Conservation (phyloP, 2,113 vertebrate species). For the Plotosus lineatus region DNA sequence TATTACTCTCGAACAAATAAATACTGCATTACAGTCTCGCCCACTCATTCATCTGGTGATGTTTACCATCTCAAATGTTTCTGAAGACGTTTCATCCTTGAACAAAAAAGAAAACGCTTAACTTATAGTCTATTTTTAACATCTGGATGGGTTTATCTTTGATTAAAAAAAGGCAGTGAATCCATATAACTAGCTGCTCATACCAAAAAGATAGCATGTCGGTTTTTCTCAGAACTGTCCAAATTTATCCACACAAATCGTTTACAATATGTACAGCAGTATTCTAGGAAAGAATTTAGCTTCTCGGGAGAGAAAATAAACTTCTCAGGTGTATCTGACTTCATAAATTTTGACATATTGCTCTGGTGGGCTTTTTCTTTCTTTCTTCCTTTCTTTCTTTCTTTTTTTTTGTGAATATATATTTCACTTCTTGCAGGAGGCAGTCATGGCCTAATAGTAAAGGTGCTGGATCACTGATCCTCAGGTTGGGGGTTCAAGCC, state of each 20-base stretch:
- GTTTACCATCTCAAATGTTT: not conserved
- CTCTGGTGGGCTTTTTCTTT: constrained; percentile 1
- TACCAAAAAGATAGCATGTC: not conserved
- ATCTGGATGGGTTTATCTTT: constrained; percentile 35
- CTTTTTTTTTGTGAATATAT: too few relatives aligned
- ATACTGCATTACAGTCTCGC: not conserved
- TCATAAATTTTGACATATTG: not conserved
- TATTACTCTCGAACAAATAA: not conserved
- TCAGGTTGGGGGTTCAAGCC: too few relatives aligned
- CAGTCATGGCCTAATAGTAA: too few relatives aligned
- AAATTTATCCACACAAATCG: not conserved
- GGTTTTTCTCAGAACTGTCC: constrained; percentile 5
- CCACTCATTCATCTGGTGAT: not conserved
- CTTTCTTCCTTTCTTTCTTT: too few relatives aligned
- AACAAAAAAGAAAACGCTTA: too few relatives aligned
- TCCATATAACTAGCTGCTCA: not conserved
- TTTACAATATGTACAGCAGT: not conserved
- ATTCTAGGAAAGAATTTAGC: not conserved
- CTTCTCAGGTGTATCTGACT: not conserved
- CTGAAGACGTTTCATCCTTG: not conserved
- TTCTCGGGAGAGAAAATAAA: not conserved
- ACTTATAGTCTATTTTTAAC: constrained; percentile 1
- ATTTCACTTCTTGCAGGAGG: too few relatives aligned
- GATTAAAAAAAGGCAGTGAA: constrained; percentile 1
- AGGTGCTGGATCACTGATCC: too few relatives aligned